A percentile compares a stretch with the other conserved stretches of the same genome.
Evolutionary conservation across 2,113 vertebrate species (phyloP).

Genomic region (Acanthochromis polyacanthus): DNA sequence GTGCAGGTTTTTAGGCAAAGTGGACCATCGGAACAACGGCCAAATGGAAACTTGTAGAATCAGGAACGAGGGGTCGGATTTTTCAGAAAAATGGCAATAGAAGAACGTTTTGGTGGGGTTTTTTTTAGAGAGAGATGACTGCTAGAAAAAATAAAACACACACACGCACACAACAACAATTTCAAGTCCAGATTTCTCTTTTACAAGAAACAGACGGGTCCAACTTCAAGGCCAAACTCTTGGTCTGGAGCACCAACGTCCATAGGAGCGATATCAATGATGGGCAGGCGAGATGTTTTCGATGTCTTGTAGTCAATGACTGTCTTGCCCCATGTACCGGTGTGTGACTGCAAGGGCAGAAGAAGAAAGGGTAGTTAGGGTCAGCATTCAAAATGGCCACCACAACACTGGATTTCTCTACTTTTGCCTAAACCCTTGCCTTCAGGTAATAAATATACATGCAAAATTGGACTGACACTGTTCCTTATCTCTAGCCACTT

Average conservation of each 20-base stretch:
- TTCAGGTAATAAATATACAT: no score
- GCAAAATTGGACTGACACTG: no score
- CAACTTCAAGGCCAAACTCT: slow-evolving; percentile 96
- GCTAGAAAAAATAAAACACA: slow-evolving; percentile 89
- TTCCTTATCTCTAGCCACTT: background rate
- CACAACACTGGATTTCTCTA: no score
- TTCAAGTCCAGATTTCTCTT: slow-evolving; percentile 98
- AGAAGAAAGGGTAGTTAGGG: slow-evolving; percentile 9
- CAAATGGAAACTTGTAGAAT: slow-evolving; percentile 79
- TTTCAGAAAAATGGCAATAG: slow-evolving; percentile 87
- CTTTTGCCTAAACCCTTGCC: background rate
- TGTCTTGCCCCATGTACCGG: slow-evolving; percentile 96
- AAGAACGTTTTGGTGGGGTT: slow-evolving; percentile 81
- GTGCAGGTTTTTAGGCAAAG: slow-evolving; percentile 90
- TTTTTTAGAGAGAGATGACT: slow-evolving; percentile 93
- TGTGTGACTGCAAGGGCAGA: slow-evolving; percentile 91
- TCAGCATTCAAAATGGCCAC: background rate
- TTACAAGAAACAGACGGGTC: slow-evolving; percentile 99
- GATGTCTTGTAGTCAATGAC: slow-evolving; percentile 98
- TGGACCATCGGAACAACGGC: slow-evolving; percentile 86
- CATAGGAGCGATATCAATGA: slow-evolving; percentile 99
- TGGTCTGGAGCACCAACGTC: slow-evolving; percentile 97
- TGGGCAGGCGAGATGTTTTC: slow-evolving; percentile 97
- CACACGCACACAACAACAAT: slow-evolving; percentile 88
- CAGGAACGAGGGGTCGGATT: slow-evolving; percentile 72